A percentile compares a stretch with the other conserved stretches of the same genome.
Conservation (phyloP, 2,888 invertebrate species). For the Phortica magna region DNA sequence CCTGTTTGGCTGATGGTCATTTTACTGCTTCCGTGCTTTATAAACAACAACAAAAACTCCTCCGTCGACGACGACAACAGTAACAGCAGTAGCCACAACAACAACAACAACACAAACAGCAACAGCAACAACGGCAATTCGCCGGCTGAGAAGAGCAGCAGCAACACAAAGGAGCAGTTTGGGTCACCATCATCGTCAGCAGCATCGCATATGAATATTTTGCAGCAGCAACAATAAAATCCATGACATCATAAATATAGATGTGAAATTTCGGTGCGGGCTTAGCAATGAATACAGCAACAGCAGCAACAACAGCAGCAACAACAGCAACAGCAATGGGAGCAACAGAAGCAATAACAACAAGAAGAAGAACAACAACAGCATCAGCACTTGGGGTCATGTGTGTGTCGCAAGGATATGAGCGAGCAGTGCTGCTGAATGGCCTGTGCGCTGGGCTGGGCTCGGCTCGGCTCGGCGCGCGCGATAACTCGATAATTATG, state of each 20-base stretch:
- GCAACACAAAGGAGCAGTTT: conserved; percentile 9
- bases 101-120: conserved; percentile 21
- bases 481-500: conserved; percentile 79
- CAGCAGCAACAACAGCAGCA: conserved; percentile 22
- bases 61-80: not conserved
- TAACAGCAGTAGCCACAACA: conserved; percentile 36
- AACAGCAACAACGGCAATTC: conserved; percentile 35
- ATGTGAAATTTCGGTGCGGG: conserved; percentile 74
- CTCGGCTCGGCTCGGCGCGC: conserved; percentile 50
- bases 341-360: conserved; percentile 45
- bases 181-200: conserved; percentile 25
- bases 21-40: conserved; percentile 68
- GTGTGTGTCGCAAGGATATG: conserved; percentile 21
- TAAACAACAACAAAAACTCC: not conserved
- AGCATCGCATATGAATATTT: conserved; percentile 23
- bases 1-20: conserved; percentile 74
- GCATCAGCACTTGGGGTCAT: conserved; percentile 17
- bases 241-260: conserved; percentile 75
- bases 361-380: conserved; percentile 36
- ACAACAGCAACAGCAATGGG: not conserved
- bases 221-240: conserved; percentile 73
- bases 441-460: conserved; percentile 24
- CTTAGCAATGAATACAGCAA: conserved; percentile 57
- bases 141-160: too few species aligned
- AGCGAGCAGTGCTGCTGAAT: conserved; percentile 40